These are phyloP conservation scores for Bradypus variegatus DNA, from an alignment of 2,797 vertebrate species.

Conservation along the genomic window DNA sequence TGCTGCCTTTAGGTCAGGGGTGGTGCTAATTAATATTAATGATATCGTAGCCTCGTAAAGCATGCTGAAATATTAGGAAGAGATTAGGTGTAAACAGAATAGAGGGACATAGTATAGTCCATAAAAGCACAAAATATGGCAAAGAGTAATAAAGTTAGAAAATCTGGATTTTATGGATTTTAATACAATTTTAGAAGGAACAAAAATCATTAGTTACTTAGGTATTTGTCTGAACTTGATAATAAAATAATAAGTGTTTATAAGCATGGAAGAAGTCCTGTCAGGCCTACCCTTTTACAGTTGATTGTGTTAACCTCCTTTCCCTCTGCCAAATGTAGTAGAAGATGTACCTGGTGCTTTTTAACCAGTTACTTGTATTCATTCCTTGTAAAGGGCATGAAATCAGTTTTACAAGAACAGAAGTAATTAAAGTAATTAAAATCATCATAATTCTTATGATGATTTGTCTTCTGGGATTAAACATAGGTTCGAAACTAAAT, in stretches of 20 bases:
- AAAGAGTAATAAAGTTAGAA: conserved; percentile 15
- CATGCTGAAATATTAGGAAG: not conserved
- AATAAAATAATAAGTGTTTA: conserved; percentile 26
- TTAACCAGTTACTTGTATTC: not conserved
- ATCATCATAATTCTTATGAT: too few species aligned
- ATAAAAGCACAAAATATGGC: conserved; percentile 18
- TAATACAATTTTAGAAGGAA: not conserved
- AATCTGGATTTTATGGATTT: conserved; percentile 1
- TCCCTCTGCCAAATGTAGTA: not conserved
- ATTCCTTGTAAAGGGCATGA: not conserved
- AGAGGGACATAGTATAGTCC: not conserved
- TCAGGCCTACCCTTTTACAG: not conserved
- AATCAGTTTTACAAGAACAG: not conserved
- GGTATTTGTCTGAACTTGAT: not conserved
- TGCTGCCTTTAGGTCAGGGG: not conserved
- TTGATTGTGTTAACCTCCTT: not conserved
- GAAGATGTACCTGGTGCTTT: not conserved
- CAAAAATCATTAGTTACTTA: conserved; percentile 14
- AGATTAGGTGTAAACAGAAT: not conserved
- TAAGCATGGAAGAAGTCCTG: not conserved
- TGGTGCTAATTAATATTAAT: not conserved
- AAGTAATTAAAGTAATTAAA: conserved; percentile 28
- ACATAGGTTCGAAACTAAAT: not conserved
- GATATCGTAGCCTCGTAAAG: not conserved
- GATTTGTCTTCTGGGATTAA: not conserved